Percentiles rank a stretch among this genome's conserved stretches.
Conservation (phyloP, 2,888 invertebrate species). For the Augochlorella aurata region DNA sequence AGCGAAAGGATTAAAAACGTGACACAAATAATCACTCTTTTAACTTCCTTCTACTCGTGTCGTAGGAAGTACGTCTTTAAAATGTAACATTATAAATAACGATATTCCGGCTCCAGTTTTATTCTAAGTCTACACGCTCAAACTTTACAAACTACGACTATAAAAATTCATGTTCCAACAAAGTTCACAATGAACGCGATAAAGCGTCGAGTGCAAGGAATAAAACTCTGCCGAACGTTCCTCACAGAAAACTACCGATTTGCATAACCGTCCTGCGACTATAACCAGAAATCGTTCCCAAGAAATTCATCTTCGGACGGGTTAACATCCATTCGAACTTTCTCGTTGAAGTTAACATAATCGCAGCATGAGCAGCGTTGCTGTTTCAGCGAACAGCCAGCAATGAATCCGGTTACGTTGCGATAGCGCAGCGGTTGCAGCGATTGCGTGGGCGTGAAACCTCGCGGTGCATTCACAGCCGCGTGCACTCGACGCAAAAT, state of each 20-base stretch:
- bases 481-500: conserved; percentile 41
- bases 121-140: neutral
- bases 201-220: neutral
- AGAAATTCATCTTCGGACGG: neutral
- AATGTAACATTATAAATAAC: too few relatives aligned
- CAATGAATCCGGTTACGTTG: neutral
- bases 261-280: neutral
- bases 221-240: neutral
- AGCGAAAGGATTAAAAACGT: too few relatives aligned
- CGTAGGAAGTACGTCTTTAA: too few relatives aligned
- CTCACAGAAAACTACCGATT: neutral
- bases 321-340: neutral
- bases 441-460: conserved; percentile 18
- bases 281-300: neutral
- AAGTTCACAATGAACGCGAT: neutral
- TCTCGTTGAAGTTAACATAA: neutral
- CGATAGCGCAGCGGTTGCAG: neutral
- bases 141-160: neutral
- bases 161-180: neutral
- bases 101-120: neutral
- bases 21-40: too few relatives aligned
- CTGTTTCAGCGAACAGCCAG: neutral
- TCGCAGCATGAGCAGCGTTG: neutral
- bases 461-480: conserved; percentile 26
- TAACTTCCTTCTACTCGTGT: too few relatives aligned